Evolutionary conservation across 2,888 invertebrate species (phyloP), one percentile per base, ranked within the genome.

Genomic region (Odontocolon sp.): DNA sequence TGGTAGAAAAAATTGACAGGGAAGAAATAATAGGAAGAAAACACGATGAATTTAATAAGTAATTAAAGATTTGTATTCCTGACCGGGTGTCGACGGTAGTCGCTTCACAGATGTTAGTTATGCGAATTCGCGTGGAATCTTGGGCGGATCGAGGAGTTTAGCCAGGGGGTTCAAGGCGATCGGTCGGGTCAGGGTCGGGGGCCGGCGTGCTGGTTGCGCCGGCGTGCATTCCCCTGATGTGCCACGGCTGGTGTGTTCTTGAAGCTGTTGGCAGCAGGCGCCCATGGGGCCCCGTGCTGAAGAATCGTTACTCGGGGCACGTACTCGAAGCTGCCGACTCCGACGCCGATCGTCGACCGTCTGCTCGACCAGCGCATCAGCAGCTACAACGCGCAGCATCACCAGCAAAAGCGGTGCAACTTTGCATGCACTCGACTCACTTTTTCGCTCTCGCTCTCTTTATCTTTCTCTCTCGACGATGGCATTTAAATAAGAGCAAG

Each of bases 401-500:
- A n/a, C n/a, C n/a, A n/a, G n/a, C n/a, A n/a, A n/a, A n/a, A n/a
- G 80, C 74, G 77, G 56, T 54, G 82, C 81, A 66, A 84, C 81
- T 84, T 84, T 84, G 81, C 83, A 81, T 82, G 79, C 81, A 80
- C 57, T 57, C 52, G 26, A 67, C 61, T 50, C 59, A 47, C 33
- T 28, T 52, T 75, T 70, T 66, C 74, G 52, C 42, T 50, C 72
- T 26, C 47, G 61, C 26, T 28, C 18, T 50, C 23, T 50, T 9
- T 61, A n/a, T 33, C 31, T 18, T 40, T 14, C 38, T 21, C 75
- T 56, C 21, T 61, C 74, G 59, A 57, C 64, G 70, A 63, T 66
- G 80, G 80, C 57, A 82, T 81, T 82, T 83, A 79, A 82, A 83
- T 81, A 81, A 82, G 75, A 80, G 72, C 80, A 82, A 74, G 78